Evolutionary conservation across 2,797 vertebrate genomes (phyloP).

Genomic region (Halcyon chelicuti): DNA sequence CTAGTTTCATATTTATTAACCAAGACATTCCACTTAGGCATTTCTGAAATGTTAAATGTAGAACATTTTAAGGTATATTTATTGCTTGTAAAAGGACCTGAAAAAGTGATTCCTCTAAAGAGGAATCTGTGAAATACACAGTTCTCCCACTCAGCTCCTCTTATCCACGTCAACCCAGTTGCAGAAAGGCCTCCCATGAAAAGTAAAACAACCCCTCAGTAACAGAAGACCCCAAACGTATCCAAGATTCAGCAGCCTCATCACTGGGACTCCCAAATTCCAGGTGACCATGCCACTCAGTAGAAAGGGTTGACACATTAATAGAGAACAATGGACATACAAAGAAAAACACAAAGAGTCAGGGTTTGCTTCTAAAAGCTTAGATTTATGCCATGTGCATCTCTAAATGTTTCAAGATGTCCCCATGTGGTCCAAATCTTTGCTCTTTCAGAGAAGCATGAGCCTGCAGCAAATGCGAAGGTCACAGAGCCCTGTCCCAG

Average conservation of each 20-base stretch:
- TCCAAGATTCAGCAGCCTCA: background rate
- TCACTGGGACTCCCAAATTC: background rate
- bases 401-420: background rate
- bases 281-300: background rate
- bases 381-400: accelerated
- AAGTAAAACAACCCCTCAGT: background rate
- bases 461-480: background rate
- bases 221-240: background rate
- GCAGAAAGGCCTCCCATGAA: background rate
- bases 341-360: background rate
- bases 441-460: background rate
- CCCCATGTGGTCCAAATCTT: background rate
- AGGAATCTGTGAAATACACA: background rate
- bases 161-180: background rate
- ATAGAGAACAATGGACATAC: accelerated
- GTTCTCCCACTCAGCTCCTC: background rate
- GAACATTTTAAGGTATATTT: background rate
- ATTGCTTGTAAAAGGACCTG: background rate
- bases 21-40: background rate
- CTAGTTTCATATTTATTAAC: constrained; percentile 41
- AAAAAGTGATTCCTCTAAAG: background rate
- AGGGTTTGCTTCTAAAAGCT: background rate
- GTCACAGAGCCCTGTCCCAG: background rate
- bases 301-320: background rate
- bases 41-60: constrained; percentile 13